Base-by-base conservation (phyloP, 2,797 vertebrate species). In the Pangasius sanitwongsei region DNA sequence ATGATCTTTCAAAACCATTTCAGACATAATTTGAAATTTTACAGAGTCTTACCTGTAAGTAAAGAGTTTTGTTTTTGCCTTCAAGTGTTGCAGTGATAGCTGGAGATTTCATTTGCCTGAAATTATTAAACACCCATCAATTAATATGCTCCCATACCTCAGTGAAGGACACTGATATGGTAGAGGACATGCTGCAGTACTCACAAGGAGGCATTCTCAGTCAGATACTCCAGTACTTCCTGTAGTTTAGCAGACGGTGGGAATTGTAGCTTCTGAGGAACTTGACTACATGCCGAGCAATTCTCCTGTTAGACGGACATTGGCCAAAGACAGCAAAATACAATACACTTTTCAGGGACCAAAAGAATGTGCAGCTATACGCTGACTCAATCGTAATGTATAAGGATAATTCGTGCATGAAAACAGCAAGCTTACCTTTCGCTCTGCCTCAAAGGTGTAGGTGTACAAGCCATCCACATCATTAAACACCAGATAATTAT, bases 401-500 rank as follows among this genome's bases (percentile, higher is more conserved):
- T 16, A 11, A 85, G 50, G 25, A 48, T 88, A 2, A 57, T 34
- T 41, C 12, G 61, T 41, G 37, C 65, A 37, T 82, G 37, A 9
- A 65, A 86, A 84, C 28, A 6, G 1, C 6, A 88, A 87, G 93
- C 97, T 92, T 90, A 99, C 98, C 97, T 99, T 99, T 92, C 97
- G 96, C 93, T 99, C 98, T 7, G 98, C 98, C 96, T 99, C 98
- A 94, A 98, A 99, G 0, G 96, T 98, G 92, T 99, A 98, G 0
- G 98, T 98, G 92, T 99, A 99, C 6, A 99, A 95, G 83, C 98
- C 98, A 87, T 99, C 98, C 90, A 97, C 98, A 57, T 99, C 98
- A 91, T 99, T 99, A 90, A 99, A 99, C 81, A 99, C 97, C 95
- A 99, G 93, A 94, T 99, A 99, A 94, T 99, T 99, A 95, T 98